Evolutionary conservation across 2,797 vertebrate species (phyloP), one percentile per base, ranked within the genome.

Genomic region (Potorous gilbertii): DNA sequence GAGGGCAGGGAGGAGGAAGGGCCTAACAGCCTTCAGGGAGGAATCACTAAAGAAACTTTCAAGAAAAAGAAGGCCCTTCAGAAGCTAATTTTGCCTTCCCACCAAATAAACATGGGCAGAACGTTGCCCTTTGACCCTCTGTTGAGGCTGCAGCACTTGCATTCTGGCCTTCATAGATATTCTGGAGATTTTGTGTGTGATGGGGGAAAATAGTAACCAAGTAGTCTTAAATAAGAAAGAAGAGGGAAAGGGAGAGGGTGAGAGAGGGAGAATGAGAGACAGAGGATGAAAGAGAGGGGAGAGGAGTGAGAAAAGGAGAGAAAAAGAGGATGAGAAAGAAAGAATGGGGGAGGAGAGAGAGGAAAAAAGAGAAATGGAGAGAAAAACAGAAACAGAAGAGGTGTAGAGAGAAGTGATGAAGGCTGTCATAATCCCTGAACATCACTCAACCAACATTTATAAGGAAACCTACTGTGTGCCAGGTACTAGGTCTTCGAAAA

Each of bases 281-380:
- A 59, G 3, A 18, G 34, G 2, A 8, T 5, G 56, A 8, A 1
- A 14, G 4, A n/a, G 4, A n/a, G 34, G 16, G 34, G 0, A 9
- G 2, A 13, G 5, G 4, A n/a, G 12, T 6, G 4, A 59, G 62
- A 11, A n/a, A 74, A n/a, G 14, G 16, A 9, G n/a, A 1, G n/a
- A 8, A 16, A 21, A 5, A 1, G 14, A n/a, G 13, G 52, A 52
- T 52, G 52, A 18, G 34, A 34, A 0, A n/a, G 1, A n/a, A 13
- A 66, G 28, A 29, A 2, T 8, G 56, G 0, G 11, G 14, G 11
- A 4, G 10, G 55, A 24, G 18, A 24, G 21, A 56, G 21, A 24
- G 5, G 0, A 3, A 18, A 18, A 10, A 2, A 81, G n/a, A 24
- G 18, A 40, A 14, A 29, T 28, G 28, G 56, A 56, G 24, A 24